These are phyloP conservation scores for Pterostichus madidus DNA, from an alignment of 2,888 invertebrate species.

Conservation along the genomic window DNA sequence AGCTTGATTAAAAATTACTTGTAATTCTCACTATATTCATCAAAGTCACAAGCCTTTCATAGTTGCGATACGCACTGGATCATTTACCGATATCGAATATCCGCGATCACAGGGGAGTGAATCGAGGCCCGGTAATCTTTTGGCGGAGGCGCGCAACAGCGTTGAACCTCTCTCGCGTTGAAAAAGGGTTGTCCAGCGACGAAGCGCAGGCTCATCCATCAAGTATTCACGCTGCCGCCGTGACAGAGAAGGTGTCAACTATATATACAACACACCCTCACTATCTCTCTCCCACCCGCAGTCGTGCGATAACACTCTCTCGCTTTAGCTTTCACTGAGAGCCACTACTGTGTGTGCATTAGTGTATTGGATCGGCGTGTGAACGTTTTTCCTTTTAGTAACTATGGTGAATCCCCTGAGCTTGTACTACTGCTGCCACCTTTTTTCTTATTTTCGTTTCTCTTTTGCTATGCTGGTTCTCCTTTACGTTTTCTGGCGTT, in stretches of 20 bases:
- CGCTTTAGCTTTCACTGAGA: conserved; percentile 34
- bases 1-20: too few relatives aligned
- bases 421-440: conserved; percentile 53
- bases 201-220: conserved; percentile 54
- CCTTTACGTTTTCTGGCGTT: conserved; percentile 23
- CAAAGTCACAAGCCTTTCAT: conserved; percentile 26
- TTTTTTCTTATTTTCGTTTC: conserved; percentile 49
- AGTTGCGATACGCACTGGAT: neutral
- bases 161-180: conserved; percentile 6
- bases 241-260: conserved; percentile 64
- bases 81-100: conserved; percentile 25
- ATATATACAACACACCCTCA: conserved; percentile 44
- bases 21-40: neutral
- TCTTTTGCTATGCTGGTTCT: conserved; percentile 46
- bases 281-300: neutral
- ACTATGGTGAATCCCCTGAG: conserved; percentile 65
- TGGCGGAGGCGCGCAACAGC: conserved; percentile 31
- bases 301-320: neutral
- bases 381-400: conserved; percentile 66
- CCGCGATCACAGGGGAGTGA: conserved; percentile 6
- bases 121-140: conserved; percentile 25
- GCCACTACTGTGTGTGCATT: conserved; percentile 50
- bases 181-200: conserved; percentile 55
- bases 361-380: conserved; percentile 63
- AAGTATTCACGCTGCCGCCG: conserved; percentile 57